Conservation (phyloP, 2,113 vertebrate species). For the Dipodomys stephensi region DNA sequence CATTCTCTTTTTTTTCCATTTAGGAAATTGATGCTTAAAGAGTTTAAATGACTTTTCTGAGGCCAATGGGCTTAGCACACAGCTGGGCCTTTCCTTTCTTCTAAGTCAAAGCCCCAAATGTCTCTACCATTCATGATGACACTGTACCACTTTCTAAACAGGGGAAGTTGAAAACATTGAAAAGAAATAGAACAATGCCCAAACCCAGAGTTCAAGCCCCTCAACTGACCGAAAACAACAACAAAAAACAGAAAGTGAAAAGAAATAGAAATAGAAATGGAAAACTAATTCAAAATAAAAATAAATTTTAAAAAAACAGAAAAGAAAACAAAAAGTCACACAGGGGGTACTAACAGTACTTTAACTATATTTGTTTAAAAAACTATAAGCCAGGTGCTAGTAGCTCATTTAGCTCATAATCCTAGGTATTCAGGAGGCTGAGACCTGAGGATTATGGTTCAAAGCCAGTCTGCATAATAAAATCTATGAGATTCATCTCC, state of each 20-base stretch:
- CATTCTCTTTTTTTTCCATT: slow-evolving; percentile 16
- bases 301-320: not conserved
- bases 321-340: not conserved
- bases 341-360: not conserved
- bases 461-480: too few relatives aligned
- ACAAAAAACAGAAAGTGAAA: not conserved
- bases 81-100: not conserved
- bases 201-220: too few relatives aligned
- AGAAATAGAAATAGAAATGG: not conserved
- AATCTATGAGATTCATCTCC: too few relatives aligned
- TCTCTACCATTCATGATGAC: not conserved
- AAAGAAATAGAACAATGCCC: not conserved
- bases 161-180: not conserved
- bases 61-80: not conserved
- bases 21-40: not conserved
- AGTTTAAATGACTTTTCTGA: slow-evolving; percentile 11
- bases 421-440: too few relatives aligned
- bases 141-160: not conserved
- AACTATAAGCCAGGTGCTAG: not conserved
- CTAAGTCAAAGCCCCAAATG: not conserved
- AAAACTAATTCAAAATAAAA: not conserved
- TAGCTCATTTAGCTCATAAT: too few relatives aligned
- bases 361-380: not conserved
- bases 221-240: too few relatives aligned
- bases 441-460: too few relatives aligned